Evolutionary conservation across 2,113 vertebrate species (phyloP), one percentile per base, ranked within the genome.

Genomic region (Halcyon senegalensis): DNA sequence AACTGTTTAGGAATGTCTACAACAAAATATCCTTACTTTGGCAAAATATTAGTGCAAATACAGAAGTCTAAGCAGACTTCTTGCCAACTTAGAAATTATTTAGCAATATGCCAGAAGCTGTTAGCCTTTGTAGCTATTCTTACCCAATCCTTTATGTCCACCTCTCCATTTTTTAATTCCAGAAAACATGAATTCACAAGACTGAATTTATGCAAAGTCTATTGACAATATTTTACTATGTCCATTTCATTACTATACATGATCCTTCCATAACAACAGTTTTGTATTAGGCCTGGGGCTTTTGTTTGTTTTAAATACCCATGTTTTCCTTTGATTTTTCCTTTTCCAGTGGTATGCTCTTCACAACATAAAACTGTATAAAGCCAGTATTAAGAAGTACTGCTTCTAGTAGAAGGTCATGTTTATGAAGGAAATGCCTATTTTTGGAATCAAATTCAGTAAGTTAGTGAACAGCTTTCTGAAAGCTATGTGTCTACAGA

Each of bases 61-160:
- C 10, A 90, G n/a, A 12, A 44, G 8, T 60, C 25, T 48, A 20
- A 89, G 15, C 8, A 31, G 13, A 33, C 33, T 74, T 67, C 59
- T 95, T 9, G 37, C 53, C 9, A 66, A 2, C 16, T 58, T 58
- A 41, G 35, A 58, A 27, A 28, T 53, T 62, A 16, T 69, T 64
- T 16, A 35, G 35, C 41, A 78, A 48, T 4, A 35, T 18, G 0
- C 31, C 44, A 76, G 41, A 63, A 68, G 30, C 16, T 0, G 0
- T 53, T 62, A 58, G 9, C 10, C 2, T 56, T 76, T 92, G 3
- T 60, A 64, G 50, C 17, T 79, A 23, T 72, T 88, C 21, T 76
- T 44, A 76, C 14, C 2, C 39, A 21, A 28, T 37, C 5, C 11
- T 62, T 75, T 50, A 59, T 2, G 1, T 28, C 16, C 11, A 55